Evolutionary conservation across 2,113 vertebrate species (phyloP).

Genomic region (Bolborhynchus lineola): DNA sequence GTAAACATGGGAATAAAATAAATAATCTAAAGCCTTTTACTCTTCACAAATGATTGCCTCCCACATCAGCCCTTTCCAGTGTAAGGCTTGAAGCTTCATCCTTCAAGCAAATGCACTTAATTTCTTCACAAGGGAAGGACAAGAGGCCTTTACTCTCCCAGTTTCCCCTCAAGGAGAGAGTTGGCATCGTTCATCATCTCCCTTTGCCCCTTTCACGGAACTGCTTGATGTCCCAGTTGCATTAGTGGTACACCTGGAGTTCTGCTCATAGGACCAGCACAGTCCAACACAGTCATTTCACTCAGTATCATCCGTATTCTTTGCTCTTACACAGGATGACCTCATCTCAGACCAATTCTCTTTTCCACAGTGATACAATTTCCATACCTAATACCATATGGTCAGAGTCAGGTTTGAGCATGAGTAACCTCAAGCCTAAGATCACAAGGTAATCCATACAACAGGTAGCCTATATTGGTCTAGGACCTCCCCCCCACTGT

Average conservation of each 20-base stretch:
- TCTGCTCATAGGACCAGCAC: not conserved
- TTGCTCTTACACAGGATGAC: not conserved
- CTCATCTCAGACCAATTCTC: not conserved
- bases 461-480: not conserved
- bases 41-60: not conserved
- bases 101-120: not conserved
- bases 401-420: not conserved
- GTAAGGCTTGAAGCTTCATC: not conserved
- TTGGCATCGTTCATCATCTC: fast-evolving
- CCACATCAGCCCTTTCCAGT: not conserved
- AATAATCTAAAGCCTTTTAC: not conserved
- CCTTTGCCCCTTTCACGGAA: not conserved
- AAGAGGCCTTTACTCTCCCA: not conserved
- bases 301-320: not conserved
- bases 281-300: not conserved
- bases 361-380: constrained; percentile 1
- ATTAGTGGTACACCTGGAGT: not conserved
- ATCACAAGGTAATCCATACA: not conserved
- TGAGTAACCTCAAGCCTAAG: constrained; percentile 3
- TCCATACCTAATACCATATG: not conserved
- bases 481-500: not conserved
- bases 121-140: not conserved
- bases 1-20: not conserved
- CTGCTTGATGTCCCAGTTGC: not conserved
- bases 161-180: not conserved